A percentile compares a stretch with the other conserved stretches of the same genome.
phyloP scores from a whole-genome alignment of 2,113 vertebrate genomes.

The Pungitius pungitius region DNA sequence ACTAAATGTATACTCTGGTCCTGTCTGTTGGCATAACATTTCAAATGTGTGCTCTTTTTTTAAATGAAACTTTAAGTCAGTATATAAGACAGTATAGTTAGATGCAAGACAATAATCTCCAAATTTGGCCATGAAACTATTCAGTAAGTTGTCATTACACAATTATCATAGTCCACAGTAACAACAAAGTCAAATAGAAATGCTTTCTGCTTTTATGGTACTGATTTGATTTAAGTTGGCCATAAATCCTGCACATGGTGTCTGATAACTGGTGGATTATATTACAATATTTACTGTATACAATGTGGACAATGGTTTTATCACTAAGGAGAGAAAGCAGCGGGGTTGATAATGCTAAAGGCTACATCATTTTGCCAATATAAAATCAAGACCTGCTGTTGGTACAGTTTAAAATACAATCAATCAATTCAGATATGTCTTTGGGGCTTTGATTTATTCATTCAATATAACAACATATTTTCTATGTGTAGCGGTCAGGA shows the following conservation, averaged over 20 bases:
- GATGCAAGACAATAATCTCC: constrained; percentile 19
- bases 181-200: constrained; percentile 21
- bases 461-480: background rate
- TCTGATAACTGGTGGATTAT: constrained; percentile 49
- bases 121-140: constrained; percentile 15
- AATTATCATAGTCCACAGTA: background rate
- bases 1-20: background rate
- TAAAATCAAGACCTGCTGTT: background rate
- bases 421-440: background rate
- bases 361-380: background rate
- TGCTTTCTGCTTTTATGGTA: constrained; percentile 22
- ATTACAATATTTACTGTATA: constrained; percentile 25
- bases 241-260: constrained; percentile 41
- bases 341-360: background rate
- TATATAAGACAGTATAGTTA: background rate
- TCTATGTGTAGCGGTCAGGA: background rate
- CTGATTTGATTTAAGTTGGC: constrained; percentile 34
- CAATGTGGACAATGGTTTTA: constrained; percentile 43
- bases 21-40: background rate
- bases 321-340: constrained; percentile 63
- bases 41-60: constrained; percentile 19
- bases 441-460: background rate
- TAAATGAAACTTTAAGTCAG: constrained; percentile 13
- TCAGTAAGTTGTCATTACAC: constrained; percentile 4
- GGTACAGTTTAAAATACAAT: background rate